A percentile compares a stretch with the other conserved stretches of the same genome.
Evolutionary conservation across 2,113 vertebrate species (phyloP).

Genomic region (Dryoscopus gambensis): DNA sequence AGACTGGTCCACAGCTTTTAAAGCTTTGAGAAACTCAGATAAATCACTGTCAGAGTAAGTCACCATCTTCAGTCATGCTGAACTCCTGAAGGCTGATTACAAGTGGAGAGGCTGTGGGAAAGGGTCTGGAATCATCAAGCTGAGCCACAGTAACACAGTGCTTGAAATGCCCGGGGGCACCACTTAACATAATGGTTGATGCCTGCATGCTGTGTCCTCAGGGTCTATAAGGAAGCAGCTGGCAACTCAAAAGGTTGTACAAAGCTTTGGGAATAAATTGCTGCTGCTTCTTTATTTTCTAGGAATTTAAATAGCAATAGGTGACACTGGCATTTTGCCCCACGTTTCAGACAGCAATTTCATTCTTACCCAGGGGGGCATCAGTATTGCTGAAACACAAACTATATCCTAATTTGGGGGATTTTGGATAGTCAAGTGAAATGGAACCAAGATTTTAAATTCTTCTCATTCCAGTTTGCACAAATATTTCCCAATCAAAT

Average conservation of each 20-base stretch:
- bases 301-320: neutral
- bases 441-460: neutral
- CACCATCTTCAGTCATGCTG: neutral
- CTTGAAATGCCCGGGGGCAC: neutral
- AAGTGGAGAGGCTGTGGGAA: neutral
- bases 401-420: too few relatives aligned
- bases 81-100: neutral
- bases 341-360: neutral
- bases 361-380: neutral
- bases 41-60: neutral
- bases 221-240: neutral
- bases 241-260: neutral
- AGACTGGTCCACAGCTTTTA: neutral
- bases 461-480: neutral
- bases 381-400: neutral
- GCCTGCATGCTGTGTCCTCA: neutral
- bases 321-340: neutral
- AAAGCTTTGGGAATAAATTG: neutral
- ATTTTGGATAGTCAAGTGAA: neutral
- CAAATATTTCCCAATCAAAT: neutral
- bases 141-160: fast-evolving
- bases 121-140: neutral
- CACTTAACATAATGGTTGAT: neutral
- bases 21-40: neutral
- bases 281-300: neutral